Base-by-base conservation (phyloP, 30 jellyfish, hydroid and myxozoan genomes). In the Aurelia sp. region DNA sequence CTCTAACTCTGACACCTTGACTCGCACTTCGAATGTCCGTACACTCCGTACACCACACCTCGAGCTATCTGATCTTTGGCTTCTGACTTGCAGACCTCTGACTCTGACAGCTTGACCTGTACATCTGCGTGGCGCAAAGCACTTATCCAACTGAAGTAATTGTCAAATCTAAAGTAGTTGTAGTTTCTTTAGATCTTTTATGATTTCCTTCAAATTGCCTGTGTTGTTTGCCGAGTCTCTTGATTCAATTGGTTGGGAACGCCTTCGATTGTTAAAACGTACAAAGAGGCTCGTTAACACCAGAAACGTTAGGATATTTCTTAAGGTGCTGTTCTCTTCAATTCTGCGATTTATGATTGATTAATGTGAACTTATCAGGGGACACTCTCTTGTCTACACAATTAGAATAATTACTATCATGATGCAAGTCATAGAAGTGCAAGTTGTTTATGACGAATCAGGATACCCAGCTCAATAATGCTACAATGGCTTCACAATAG, bases 231-330 rank as follows among this genome's bases (percentile, higher is more conserved):
- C 21, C 35, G 68, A 59, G 33, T 18, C 33, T n/a, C 69, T 9
- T 13, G 23, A 15, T 59, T 12, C 17, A 47, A 74, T 21, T n/a
- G 68, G 8, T 12, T 17, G 15, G 73, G 18, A 71, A 40, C 89
- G 89, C 89, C 89, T 62, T 22, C 89, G 17, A 41, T 62, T 68
- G 4, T 19, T 27, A 19, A 41, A 11, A 11, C 63, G 35, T 6
- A 78, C 37, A 61, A 65, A 20, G 71, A 40, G 66, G 44, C 79
- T 23, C 65, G 33, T 78, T 33, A 78, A 41, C 76, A 47, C 89
- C 61, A 18, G 40, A 57, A 40, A 61, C 51, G 62, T 78, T 17
- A n/a, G 79, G 79, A 31, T 53, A 17, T 62, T 78, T 63, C 60
- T 63, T 21, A 13, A 37, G 51, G 41, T 21, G 66, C 71, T 20